A percentile compares a stretch with the other conserved stretches of the same genome.
Conservation (phyloP, 2,113 vertebrate species). For the Semicossyphus pulcher region DNA sequence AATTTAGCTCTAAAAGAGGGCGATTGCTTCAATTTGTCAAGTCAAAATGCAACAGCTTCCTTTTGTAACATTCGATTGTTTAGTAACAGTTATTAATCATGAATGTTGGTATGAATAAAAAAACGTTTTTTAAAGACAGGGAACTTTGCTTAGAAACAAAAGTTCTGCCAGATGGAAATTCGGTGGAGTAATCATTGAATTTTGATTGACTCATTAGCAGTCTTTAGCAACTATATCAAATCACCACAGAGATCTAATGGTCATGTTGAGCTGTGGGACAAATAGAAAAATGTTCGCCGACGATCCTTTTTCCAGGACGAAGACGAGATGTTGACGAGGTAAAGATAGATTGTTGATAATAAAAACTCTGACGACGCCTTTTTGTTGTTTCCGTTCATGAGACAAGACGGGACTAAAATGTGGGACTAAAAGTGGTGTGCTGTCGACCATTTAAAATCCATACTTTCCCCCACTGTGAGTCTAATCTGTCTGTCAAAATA, state of each 20-base stretch:
- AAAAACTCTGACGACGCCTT: no score
- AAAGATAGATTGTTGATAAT: no score
- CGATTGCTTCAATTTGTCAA: not conserved
- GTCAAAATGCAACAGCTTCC: not conserved
- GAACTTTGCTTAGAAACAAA: not conserved
- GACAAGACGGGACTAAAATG: no score
- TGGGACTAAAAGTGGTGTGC: no score
- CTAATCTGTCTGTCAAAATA: no score
- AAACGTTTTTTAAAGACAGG: not conserved
- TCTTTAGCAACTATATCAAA: not conserved
- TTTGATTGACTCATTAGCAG: not conserved
- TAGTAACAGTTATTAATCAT: not conserved
- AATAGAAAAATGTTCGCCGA: no score
- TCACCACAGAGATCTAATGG: not conserved
- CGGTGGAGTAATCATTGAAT: not conserved
- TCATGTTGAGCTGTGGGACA: not conserved
- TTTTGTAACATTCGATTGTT: not conserved
- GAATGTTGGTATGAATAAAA: not conserved
- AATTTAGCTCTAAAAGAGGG: not conserved
- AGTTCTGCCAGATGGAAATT: not conserved
- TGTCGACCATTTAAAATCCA: no score
- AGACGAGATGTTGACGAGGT: no score
- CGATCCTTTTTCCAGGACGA: no score
- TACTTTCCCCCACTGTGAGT: no score
- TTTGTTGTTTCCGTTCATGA: no score